These are phyloP conservation scores for Synergus umbraculus DNA, from an alignment of 2,888 invertebrate genomes.

Conservation along the genomic window DNA sequence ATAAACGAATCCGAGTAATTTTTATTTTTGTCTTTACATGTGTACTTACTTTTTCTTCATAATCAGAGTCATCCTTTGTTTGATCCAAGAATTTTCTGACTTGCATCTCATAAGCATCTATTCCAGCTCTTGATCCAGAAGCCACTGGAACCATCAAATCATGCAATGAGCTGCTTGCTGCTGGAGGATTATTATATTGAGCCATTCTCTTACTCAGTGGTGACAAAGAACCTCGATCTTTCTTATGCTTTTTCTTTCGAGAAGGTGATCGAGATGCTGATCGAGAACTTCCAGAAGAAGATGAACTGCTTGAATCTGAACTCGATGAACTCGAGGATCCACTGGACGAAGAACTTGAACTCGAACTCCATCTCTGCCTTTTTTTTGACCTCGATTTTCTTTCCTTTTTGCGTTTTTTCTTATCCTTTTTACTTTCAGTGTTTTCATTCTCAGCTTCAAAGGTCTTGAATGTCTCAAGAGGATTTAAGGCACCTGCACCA, in stretches of 20 bases:
- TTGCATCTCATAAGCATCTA: constrained; percentile 83
- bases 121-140: constrained; percentile 76
- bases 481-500: constrained; percentile 65
- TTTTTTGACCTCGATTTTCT: constrained; percentile 76
- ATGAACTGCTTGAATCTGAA: constrained; percentile 80
- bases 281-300: constrained; percentile 76
- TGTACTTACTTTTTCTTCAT: constrained; percentile 83
- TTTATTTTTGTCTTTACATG: neutral
- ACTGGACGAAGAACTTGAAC: constrained; percentile 84
- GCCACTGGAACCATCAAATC: constrained; percentile 78
- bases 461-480: constrained; percentile 70
- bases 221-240: constrained; percentile 85
- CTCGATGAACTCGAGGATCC: constrained; percentile 83
- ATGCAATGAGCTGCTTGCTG: constrained; percentile 77
- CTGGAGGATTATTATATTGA: constrained; percentile 86
- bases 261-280: constrained; percentile 72
- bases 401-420: constrained; percentile 77
- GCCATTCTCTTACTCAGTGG: constrained; percentile 92
- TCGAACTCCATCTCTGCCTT: constrained; percentile 78
- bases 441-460: constrained; percentile 73
- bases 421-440: constrained; percentile 74
- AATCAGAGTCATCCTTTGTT: constrained; percentile 90
- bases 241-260: constrained; percentile 79
- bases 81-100: constrained; percentile 87
- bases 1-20: neutral